Evolutionary conservation across 2,113 vertebrate species (phyloP).

Genomic region (Pycnonotus jocosus): DNA sequence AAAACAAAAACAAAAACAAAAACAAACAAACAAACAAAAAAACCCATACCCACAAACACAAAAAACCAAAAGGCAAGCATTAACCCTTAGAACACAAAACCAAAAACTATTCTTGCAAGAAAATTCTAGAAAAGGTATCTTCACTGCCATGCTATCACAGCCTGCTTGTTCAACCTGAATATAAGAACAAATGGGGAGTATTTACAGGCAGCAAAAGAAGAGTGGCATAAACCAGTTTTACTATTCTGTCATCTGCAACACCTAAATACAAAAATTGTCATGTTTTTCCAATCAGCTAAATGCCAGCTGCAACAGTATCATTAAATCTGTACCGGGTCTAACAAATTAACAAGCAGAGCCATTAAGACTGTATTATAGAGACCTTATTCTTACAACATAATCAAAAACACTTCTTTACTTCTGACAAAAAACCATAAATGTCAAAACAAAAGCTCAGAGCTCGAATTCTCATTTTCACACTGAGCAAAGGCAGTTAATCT

Average conservation of each 20-base stretch:
- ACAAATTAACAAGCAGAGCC: neutral
- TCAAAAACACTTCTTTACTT: neutral
- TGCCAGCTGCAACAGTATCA: neutral
- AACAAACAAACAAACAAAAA: neutral
- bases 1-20: neutral
- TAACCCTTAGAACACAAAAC: too few species aligned
- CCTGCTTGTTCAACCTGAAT: neutral
- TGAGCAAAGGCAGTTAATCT: neutral
- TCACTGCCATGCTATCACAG: neutral
- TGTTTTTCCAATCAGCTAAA: neutral
- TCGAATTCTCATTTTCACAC: neutral
- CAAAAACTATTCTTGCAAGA: neutral
- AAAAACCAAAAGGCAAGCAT: too few species aligned
- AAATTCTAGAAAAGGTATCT: neutral
- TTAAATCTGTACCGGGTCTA: conserved; percentile 14
- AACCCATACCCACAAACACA: too few species aligned
- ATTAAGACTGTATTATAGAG: neutral
- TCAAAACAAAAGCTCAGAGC: neutral
- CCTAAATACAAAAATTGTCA: neutral
- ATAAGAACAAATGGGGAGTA: neutral
- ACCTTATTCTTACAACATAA: neutral
- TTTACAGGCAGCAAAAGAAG: neutral
- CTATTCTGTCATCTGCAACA: neutral
- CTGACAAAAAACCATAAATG: neutral
- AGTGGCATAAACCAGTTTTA: neutral